A percentile compares a stretch with the other conserved stretches of the same genome.
Conservation (phyloP, 2,797 vertebrate species). For the Cyclopterus lumpus region DNA sequence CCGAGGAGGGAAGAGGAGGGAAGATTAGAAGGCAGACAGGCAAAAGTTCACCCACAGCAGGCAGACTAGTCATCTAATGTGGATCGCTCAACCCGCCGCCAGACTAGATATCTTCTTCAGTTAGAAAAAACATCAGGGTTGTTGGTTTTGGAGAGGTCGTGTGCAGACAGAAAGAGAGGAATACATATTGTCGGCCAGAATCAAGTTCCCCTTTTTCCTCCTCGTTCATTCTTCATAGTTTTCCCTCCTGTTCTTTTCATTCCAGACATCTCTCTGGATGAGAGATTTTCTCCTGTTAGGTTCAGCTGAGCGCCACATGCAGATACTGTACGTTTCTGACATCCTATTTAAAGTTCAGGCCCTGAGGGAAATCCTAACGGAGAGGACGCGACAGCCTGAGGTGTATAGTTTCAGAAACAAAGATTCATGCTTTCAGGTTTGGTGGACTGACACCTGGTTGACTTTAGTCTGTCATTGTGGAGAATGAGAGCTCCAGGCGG, state of each 20-base stretch:
- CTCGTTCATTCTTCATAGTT: neutral
- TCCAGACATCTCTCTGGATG: slow-evolving; percentile 16
- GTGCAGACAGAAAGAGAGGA: slow-evolving; percentile 49
- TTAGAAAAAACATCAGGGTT: slow-evolving; percentile 40
- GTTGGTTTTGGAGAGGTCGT: slow-evolving; percentile 72
- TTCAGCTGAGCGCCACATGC: slow-evolving; percentile 62
- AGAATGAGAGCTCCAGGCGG: neutral
- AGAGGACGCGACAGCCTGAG: slow-evolving; percentile 12
- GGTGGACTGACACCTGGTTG: slow-evolving; percentile 10
- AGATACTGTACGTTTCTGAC: slow-evolving; percentile 39
- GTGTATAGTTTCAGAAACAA: neutral
- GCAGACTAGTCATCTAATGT: slow-evolving; percentile 49
- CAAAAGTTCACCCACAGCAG: slow-evolving; percentile 67
- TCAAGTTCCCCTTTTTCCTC: slow-evolving; percentile 11
- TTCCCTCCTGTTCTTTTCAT: slow-evolving; percentile 9
- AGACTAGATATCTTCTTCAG: slow-evolving; percentile 54
- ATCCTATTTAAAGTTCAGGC: slow-evolving; percentile 19
- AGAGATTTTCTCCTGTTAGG: slow-evolving; percentile 18
- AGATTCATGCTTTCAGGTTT: neutral
- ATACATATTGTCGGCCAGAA: slow-evolving; percentile 47
- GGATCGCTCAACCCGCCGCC: slow-evolving; percentile 26
- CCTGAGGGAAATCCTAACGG: slow-evolving; percentile 22
- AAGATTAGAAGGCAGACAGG: slow-evolving; percentile 54
- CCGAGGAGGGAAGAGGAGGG: slow-evolving; percentile 7
- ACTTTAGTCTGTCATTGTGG: neutral